phyloP scores from a whole-genome alignment of 1,140 invertebrate genomes.

The Pseudomyrmex concolor region DNA sequence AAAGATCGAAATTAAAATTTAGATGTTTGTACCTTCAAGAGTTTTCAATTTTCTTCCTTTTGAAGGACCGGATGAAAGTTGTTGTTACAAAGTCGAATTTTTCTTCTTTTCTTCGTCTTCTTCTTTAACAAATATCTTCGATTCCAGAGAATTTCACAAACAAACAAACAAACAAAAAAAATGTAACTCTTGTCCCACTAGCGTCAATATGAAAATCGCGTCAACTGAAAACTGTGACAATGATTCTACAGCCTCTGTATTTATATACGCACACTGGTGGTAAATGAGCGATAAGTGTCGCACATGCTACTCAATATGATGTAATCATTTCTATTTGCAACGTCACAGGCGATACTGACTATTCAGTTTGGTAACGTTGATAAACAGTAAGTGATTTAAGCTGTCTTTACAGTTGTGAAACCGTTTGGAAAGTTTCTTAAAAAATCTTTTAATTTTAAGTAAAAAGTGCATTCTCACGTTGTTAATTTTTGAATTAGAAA shows the following conservation, averaged over 20 bases:
- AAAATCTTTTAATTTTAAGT: too few relatives aligned
- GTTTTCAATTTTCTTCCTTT: not conserved
- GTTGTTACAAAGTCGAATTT: not conserved
- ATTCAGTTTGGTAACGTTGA: too few relatives aligned
- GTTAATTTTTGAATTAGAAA: not conserved
- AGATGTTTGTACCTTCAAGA: not conserved
- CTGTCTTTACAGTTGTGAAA: too few relatives aligned
- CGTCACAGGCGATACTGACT: too few relatives aligned
- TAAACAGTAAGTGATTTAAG: too few relatives aligned
- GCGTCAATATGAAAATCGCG: not conserved
- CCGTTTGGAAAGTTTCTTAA: too few relatives aligned
- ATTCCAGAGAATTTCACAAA: not conserved
- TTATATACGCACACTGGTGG: conserved; percentile 47
- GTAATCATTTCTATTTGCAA: too few relatives aligned
- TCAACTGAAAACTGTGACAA: conserved; percentile 32
- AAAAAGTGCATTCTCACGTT: too few relatives aligned
- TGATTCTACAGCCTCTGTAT: not conserved
- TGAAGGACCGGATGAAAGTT: not conserved
- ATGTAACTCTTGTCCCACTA: not conserved
- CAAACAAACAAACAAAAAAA: not conserved
- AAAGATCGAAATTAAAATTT: not conserved
- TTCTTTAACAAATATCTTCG: conserved; percentile 16
- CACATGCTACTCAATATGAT: too few relatives aligned
- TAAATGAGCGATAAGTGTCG: not conserved
- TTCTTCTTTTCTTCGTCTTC: not conserved